phyloP scores from a whole-genome alignment of 2,113 vertebrate genomes.

The Barbus barbus region DNA sequence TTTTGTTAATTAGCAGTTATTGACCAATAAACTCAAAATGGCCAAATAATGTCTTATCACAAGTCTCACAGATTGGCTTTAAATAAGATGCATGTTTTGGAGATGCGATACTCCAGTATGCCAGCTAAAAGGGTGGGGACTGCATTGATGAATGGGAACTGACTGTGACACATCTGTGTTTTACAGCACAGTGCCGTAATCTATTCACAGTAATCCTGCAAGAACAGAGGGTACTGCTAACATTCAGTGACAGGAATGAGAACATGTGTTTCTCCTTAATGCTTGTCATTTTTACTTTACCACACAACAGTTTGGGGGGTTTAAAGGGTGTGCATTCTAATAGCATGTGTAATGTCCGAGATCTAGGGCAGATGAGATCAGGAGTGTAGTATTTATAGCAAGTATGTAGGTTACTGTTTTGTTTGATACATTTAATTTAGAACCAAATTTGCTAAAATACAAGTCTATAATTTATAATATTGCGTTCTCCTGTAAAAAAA shows the following conservation, averaged over 20 bases:
- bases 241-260: conserved; percentile 15
- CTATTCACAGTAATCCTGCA: conserved; percentile 16
- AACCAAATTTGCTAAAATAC: neutral
- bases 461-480: neutral
- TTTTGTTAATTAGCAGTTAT: neutral
- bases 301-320: neutral
- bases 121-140: conserved; percentile 28
- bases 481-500: no score
- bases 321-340: neutral
- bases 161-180: conserved; percentile 37
- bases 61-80: neutral
- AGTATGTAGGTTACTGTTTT: neutral
- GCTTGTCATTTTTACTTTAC: conserved; percentile 9
- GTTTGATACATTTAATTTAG: neutral
- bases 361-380: neutral
- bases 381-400: neutral
- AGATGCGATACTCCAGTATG: neutral
- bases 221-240: neutral
- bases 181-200: conserved; percentile 43
- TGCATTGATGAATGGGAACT: conserved; percentile 44
- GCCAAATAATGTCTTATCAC: neutral
- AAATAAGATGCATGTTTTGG: conserved; percentile 3
- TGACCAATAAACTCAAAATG: neutral
- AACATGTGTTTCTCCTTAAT: conserved; percentile 28
- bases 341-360: neutral